Conservation (phyloP, 2,888 invertebrate genomes). For the Mylabris sibirica region DNA sequence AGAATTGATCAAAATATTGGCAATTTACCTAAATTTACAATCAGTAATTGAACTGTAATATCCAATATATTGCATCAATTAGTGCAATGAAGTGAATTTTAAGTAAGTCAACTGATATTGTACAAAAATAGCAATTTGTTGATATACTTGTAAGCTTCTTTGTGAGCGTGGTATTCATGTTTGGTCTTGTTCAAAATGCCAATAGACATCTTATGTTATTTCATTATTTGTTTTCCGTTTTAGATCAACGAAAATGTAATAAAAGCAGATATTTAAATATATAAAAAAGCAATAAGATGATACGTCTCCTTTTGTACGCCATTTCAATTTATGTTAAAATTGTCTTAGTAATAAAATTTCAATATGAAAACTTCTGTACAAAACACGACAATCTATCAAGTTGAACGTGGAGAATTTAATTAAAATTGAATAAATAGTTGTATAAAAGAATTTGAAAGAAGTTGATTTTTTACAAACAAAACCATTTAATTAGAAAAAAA, state of each 20-base stretch:
- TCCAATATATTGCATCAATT: neutral
- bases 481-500: too few species aligned
- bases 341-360: neutral
- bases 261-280: neutral
- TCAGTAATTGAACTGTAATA: neutral
- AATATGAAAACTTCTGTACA: neutral
- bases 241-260: neutral
- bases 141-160: neutral
- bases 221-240: neutral
- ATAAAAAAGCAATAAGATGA: neutral
- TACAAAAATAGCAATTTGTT: neutral
- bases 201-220: too few species aligned
- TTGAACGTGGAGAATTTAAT: too few species aligned
- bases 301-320: neutral
- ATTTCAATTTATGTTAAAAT: neutral
- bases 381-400: too few species aligned
- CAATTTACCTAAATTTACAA: neutral
- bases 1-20: neutral
- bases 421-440: too few species aligned
- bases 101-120: too few species aligned
- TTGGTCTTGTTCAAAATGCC: too few species aligned
- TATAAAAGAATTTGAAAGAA: too few species aligned
- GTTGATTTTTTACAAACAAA: too few species aligned
- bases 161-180: too few species aligned
- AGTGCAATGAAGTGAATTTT: too few species aligned